phyloP scores from a whole-genome alignment of 2,797 vertebrate genomes.

The Coendou prehensilis region DNA sequence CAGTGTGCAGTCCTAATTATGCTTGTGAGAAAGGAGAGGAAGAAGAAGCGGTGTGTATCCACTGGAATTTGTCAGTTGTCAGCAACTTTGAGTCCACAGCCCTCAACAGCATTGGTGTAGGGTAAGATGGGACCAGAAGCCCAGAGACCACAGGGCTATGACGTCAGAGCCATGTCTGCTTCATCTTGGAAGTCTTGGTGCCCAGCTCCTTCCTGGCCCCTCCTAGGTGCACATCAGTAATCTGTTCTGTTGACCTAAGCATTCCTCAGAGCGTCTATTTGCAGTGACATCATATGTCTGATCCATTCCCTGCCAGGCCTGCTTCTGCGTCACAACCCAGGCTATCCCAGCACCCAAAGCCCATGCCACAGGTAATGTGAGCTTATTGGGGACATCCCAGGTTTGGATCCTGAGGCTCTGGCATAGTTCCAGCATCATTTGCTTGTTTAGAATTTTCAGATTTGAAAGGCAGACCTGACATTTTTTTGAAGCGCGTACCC shows the following conservation, averaged over 20 bases:
- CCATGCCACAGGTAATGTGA: not conserved
- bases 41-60: not conserved
- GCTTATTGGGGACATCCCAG: not conserved
- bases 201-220: not conserved
- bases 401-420: not conserved
- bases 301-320: not conserved
- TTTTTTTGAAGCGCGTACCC: not conserved
- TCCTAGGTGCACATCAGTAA: rapidly evolving
- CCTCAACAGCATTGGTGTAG: not conserved
- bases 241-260: not conserved
- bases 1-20: too few relatives aligned
- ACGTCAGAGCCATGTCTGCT: too few relatives aligned
- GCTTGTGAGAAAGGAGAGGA: too few relatives aligned
- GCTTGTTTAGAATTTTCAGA: not conserved
- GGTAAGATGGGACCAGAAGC: not conserved
- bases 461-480: conserved; percentile 6
- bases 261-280: rapidly evolving
- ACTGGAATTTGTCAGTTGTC: not conserved
- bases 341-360: not conserved
- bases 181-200: not conserved
- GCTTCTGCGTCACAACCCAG: not conserved
- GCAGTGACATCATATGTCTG: too few relatives aligned
- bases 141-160: not conserved
- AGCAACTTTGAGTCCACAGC: too few relatives aligned
- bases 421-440: not conserved